Evolutionary conservation across 2,113 vertebrate species (phyloP), one percentile per base, ranked within the genome.

Genomic region (Hymenochirus boettgeri): DNA sequence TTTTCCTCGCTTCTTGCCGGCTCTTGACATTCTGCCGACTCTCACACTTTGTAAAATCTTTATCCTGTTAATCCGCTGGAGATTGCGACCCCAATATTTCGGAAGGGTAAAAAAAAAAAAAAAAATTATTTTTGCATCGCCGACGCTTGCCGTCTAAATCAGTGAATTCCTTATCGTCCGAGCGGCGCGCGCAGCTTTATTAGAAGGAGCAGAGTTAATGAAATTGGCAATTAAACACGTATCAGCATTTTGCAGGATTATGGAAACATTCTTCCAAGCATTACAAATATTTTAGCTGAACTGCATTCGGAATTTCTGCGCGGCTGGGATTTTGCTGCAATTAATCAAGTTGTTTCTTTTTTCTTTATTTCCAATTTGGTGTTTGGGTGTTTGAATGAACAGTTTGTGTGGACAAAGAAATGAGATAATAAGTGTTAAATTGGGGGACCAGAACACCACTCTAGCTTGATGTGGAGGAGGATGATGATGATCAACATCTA

Each of bases 151-250:
- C n/a, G 27, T 69, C 47, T 69, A 1, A 37, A 70, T 70, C 8
- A 11, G 63, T 59, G 66, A 23, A 57, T 62, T 72, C 62, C 79
- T 80, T 82, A 77, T 78, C 73, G 57, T 60, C 69, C 69, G 70
- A 17, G 39, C 13, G 72, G 73, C 70, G 72, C 72, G 69, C 70
- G 57, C 61, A 72, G 74, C 78, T 77, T 74, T 50, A 70, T 58
- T 58, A 58, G 70, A 61, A 82, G 75, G 73, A 74, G 72, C 26
- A 8, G 65, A 80, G 75, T 82, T 82, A 82, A 82, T 82, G 76
- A 77, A 79, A 77, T 62, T 51, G 69, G 72, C 72, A 69, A n/a
- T 72, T 79, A 82, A 77, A 76, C 67, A 53, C 71, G 65, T 10
- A 71, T 76, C 73, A 72, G 53, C 74, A 70, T 79, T 74, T 66